Conservation (phyloP, 1,140 invertebrate species). For the Aphelenchoides fujianensis region DNA sequence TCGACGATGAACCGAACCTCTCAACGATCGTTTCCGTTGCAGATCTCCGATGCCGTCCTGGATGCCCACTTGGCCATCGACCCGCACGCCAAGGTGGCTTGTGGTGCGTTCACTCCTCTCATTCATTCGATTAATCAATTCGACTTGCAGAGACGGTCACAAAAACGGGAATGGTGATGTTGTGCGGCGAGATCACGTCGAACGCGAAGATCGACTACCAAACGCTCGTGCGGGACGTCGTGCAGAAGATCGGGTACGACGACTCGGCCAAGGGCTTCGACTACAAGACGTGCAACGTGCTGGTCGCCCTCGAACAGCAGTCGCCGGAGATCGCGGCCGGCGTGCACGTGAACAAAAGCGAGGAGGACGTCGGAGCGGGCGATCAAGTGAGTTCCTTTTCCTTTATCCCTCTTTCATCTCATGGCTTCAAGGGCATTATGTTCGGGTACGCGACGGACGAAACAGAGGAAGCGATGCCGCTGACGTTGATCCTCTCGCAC, state of each 20-base stretch:
- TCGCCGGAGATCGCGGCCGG: slow-evolving; percentile 92
- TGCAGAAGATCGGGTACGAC: slow-evolving; percentile 96
- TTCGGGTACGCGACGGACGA: slow-evolving; percentile 71
- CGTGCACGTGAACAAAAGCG: slow-evolving; percentile 87
- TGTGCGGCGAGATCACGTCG: slow-evolving; percentile 70
- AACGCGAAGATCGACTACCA: slow-evolving; percentile 90
- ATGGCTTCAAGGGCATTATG: slow-evolving; percentile 52
- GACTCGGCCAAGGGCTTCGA: slow-evolving; percentile 91
- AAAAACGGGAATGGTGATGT: slow-evolving; percentile 70
- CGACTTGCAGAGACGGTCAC: slow-evolving; percentile 64
- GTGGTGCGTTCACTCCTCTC: slow-evolving; percentile 65
- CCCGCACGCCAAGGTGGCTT: slow-evolving; percentile 95
- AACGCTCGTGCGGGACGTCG: slow-evolving; percentile 86
- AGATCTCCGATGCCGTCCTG: slow-evolving; percentile 92
- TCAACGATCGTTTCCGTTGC: no score
- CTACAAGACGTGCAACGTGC: slow-evolving; percentile 95
- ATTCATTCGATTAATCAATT: slow-evolving; percentile 3
- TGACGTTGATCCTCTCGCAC: slow-evolving; percentile 90
- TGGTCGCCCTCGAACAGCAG: slow-evolving; percentile 95
- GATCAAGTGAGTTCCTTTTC: no score
- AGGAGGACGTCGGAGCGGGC: slow-evolving; percentile 83
- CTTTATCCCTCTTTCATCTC: no score
- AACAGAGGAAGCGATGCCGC: slow-evolving; percentile 96
- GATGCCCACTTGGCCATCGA: slow-evolving; percentile 94
- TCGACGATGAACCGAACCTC: no score